Percentiles rank a stretch among this genome's conserved stretches.
These are phyloP conservation scores for Phyllotreta striolata DNA, from an alignment of 2,888 invertebrate genomes.

Conservation along the genomic window DNA sequence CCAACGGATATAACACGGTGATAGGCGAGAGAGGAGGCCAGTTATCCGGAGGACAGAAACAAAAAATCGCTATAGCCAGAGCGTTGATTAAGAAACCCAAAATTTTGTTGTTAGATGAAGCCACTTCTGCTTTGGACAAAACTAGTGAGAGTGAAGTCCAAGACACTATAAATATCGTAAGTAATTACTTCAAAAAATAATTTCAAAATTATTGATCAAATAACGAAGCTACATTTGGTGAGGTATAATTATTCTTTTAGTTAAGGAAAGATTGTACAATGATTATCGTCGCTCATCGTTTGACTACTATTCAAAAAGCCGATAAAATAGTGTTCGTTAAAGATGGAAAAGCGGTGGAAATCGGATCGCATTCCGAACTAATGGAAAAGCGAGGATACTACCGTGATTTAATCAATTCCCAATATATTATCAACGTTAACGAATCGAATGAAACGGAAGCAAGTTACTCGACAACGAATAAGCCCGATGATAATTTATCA, in stretches of 20 bases:
- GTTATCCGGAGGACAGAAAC: conserved; percentile 79
- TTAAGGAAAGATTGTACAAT: conserved; percentile 77
- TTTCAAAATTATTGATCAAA: neutral
- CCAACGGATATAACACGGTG: conserved; percentile 81
- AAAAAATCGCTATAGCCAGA: conserved; percentile 22
- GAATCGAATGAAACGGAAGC: neutral
- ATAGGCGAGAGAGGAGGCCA: conserved; percentile 87
- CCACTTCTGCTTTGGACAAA: conserved; percentile 17
- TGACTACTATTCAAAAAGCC: conserved; percentile 75
- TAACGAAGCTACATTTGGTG: too few species aligned
- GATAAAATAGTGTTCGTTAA: conserved; percentile 75
- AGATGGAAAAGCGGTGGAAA: conserved; percentile 71
- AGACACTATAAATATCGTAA: conserved; percentile 1
- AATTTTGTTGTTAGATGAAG: conserved; percentile 21
- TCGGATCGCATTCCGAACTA: conserved; percentile 72
- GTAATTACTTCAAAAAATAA: neutral
- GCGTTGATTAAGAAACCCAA: conserved; percentile 16
- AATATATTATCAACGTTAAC: conserved; percentile 57
- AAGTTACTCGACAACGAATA: neutral
- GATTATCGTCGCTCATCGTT: conserved; percentile 78
- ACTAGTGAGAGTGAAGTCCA: conserved; percentile 2
- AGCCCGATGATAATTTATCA: neutral
- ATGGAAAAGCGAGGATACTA: conserved; percentile 71
- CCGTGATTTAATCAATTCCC: conserved; percentile 73
- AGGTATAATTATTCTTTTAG: conserved; percentile 55